Conservation (phyloP, 2,888 invertebrate genomes). For the Drosophila quinaria region DNA sequence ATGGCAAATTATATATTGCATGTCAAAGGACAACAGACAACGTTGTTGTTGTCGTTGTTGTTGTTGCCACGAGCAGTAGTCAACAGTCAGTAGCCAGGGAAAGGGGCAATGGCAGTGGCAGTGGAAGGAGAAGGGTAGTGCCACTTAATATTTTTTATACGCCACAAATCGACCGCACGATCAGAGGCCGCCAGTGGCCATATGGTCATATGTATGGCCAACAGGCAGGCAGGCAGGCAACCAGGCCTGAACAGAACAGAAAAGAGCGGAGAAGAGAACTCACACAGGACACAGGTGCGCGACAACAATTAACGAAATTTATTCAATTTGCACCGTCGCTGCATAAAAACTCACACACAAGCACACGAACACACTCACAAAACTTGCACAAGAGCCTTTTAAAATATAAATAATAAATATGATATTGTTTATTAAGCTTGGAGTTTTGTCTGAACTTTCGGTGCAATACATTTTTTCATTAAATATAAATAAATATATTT, state of each 20-base stretch:
- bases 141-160: slow-evolving; percentile 81
- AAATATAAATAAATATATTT: slow-evolving; percentile 45
- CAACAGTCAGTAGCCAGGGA: background rate
- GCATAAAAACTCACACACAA: slow-evolving; percentile 39
- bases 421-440: slow-evolving; percentile 48
- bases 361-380: slow-evolving; percentile 22
- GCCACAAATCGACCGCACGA: slow-evolving; percentile 81
- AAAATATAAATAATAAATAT: slow-evolving; percentile 67
- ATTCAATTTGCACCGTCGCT: slow-evolving; percentile 73
- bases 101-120: background rate
- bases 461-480: slow-evolving; percentile 49
- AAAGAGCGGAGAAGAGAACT: background rate
- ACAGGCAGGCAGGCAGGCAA: slow-evolving; percentile 1
- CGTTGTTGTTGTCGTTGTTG: background rate
- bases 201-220: slow-evolving; percentile 29
- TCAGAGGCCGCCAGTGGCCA: slow-evolving; percentile 67
- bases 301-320: slow-evolving; percentile 79
- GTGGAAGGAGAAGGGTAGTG: slow-evolving; percentile 40
- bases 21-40: slow-evolving; percentile 78
- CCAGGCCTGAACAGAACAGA: slow-evolving; percentile 8
- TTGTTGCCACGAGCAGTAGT: slow-evolving; percentile 34
- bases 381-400: slow-evolving; percentile 37
- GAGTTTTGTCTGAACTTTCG: slow-evolving; percentile 34
- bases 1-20: slow-evolving; percentile 80
- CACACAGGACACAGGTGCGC: slow-evolving; percentile 64